Evolutionary conservation across 1,140 invertebrate species (phyloP).

Genomic region (Cydia pomonella): DNA sequence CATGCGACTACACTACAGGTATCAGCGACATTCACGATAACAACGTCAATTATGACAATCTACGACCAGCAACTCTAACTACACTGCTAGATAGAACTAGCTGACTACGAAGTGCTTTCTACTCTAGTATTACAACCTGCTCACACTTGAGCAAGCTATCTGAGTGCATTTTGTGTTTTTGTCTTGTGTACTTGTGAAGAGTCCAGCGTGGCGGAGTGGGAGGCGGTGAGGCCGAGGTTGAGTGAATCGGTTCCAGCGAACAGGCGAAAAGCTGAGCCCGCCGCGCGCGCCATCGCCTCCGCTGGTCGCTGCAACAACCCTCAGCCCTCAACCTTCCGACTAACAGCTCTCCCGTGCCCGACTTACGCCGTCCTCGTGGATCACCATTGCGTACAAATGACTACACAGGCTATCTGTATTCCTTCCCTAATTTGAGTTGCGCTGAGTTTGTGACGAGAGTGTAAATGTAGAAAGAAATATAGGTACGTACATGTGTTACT

Average conservation of each 20-base stretch:
- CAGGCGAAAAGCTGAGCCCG: slow-evolving; percentile 88
- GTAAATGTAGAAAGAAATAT: slow-evolving; percentile 5
- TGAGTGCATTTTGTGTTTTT: slow-evolving; percentile 2
- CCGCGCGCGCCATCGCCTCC: slow-evolving; percentile 87
- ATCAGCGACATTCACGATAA: background rate
- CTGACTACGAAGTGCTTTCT: slow-evolving; percentile 4
- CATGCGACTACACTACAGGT: slow-evolving; percentile 13
- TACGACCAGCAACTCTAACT: background rate
- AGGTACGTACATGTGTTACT: background rate
- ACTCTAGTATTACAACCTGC: background rate
- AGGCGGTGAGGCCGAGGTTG: slow-evolving; percentile 85
- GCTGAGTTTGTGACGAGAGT: background rate
- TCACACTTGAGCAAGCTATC: background rate
- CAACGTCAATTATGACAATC: background rate
- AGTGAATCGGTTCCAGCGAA: slow-evolving; percentile 89
- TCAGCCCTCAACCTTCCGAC: slow-evolving; percentile 42
- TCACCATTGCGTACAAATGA: background rate
- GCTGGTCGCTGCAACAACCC: slow-evolving; percentile 84
- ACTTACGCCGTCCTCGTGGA: slow-evolving; percentile 4
- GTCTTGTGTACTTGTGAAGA: slow-evolving; percentile 75
- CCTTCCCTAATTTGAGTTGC: background rate
- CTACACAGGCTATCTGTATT: background rate
- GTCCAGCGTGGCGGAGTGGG: slow-evolving; percentile 82
- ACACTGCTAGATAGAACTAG: background rate
- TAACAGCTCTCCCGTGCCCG: background rate